Evolutionary conservation across 1,140 invertebrate genomes (phyloP), one percentile per base, ranked within the genome.

Genomic region (Atta cephalotes): DNA sequence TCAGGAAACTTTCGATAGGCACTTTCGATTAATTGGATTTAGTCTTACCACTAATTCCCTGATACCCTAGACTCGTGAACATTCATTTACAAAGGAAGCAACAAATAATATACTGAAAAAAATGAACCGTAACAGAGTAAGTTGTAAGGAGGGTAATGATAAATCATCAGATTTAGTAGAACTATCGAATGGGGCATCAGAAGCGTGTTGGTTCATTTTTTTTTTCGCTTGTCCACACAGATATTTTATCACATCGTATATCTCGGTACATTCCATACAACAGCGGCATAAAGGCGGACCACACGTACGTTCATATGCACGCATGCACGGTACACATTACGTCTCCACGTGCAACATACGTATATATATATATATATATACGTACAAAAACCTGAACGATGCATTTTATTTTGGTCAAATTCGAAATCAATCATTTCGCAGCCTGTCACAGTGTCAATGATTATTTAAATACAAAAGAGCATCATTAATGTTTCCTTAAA

Each of bases 21-120:
- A 82, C 80, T 82, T 82, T 74, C 56, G 56, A 82, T 82, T 45
- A 72, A 72, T 82, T 58, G 49, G 51, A 58, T 81, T 81, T 81
- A 71, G 51, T 81, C 79, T 81, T 82, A 82, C 56, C 80, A 74
- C 39, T 74, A 74, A 82, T 82, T 74, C 53, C 80, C 80, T 62
- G 80, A 82, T 62, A 31, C 68, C 18, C 68, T 74, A 62, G 56
- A 72, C 18, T 39, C 39, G 53, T 31, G 18, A 60, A 74, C 39
- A 10, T 74, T 25, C 21, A 7, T 82, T 49, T 39, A 58, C 56
- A 21, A 14, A 56, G 68, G 25, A 74, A 82, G 56, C 68, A 58
- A 12, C n/a, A 14, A 56, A 31, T 6, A 56, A 58, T 16, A 31
- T 45, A 60, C 16, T 21, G 0, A 66, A 14, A 66, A 45, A 58